Conservation (phyloP, 2,888 invertebrate genomes). For the Margaritifera margaritifera region DNA sequence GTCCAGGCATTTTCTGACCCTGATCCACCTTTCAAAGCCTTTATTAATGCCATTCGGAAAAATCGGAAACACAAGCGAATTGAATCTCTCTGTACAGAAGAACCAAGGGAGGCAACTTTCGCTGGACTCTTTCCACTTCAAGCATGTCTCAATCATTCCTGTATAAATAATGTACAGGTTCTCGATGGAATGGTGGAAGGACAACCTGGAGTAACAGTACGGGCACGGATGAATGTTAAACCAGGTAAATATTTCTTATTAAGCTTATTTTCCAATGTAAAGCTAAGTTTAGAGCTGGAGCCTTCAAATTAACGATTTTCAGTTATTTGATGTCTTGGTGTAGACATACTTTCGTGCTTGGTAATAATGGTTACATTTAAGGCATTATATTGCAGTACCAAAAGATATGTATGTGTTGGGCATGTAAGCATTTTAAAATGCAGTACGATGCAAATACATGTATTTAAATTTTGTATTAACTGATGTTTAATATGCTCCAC, state of each 20-base stretch:
- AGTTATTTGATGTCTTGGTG: too few species aligned
- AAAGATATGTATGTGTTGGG: too few species aligned
- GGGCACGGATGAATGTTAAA: conserved; percentile 50
- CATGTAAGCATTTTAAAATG: too few species aligned
- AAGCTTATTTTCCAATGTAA: too few species aligned
- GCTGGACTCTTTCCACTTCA: conserved; percentile 61
- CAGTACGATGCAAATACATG: too few species aligned
- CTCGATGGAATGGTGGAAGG: conserved; percentile 41
- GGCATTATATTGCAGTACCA: too few species aligned
- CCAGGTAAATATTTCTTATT: conserved; percentile 11
- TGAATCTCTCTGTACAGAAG: conserved; percentile 5
- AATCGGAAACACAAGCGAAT: conserved; percentile 23
- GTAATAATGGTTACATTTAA: too few species aligned
- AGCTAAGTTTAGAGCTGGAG: background rate
- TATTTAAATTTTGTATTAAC: too few species aligned
- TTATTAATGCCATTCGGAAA: conserved; percentile 32
- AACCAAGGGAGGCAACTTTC: conserved; percentile 57
- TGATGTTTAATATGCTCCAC: too few species aligned
- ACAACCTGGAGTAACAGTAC: conserved; percentile 54
- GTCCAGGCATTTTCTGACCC: conserved; percentile 60
- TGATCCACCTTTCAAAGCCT: conserved; percentile 39
- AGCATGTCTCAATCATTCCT: conserved; percentile 62
- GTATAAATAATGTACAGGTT: conserved; percentile 56
- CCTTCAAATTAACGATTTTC: too few species aligned
- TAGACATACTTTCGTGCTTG: too few species aligned